These are phyloP conservation scores for Furcula furcula DNA, from an alignment of 2,888 invertebrate genomes.

Conservation along the genomic window DNA sequence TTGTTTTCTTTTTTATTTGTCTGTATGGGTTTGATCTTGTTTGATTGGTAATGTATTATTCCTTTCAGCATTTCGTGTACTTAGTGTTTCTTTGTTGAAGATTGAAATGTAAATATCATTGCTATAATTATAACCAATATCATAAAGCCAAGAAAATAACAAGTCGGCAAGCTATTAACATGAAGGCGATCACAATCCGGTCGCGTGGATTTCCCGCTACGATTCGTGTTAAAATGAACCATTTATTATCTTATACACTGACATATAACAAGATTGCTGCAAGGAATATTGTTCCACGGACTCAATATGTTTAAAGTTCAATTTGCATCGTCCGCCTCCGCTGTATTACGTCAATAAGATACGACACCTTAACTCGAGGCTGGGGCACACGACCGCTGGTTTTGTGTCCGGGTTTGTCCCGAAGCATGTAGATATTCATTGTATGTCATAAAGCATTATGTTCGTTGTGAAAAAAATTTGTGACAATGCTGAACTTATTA, in stretches of 20 bases:
- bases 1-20: slow-evolving; percentile 4
- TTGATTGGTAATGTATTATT: slow-evolving; percentile 1
- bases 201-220: slow-evolving; percentile 80
- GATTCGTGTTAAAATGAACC: slow-evolving; percentile 73
- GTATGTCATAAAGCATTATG: slow-evolving; percentile 26
- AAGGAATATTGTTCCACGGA: slow-evolving; percentile 47
- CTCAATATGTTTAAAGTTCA: slow-evolving; percentile 52
- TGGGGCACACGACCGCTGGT: slow-evolving; percentile 64
- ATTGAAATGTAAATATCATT: slow-evolving; percentile 47
- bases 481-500: slow-evolving; percentile 48
- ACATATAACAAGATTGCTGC: slow-evolving; percentile 52
- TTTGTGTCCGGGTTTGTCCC: slow-evolving; percentile 76
- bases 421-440: slow-evolving; percentile 34
- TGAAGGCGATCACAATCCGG: slow-evolving; percentile 70
- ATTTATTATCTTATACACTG: slow-evolving; percentile 75
- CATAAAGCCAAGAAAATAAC: slow-evolving; percentile 54
- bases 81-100: slow-evolving; percentile 22
- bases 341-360: slow-evolving; percentile 78
- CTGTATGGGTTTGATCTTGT: not conserved
- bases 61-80: not conserved
- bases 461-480: slow-evolving; percentile 36
- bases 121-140: slow-evolving; percentile 40
- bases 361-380: slow-evolving; percentile 73
- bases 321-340: slow-evolving; percentile 59
- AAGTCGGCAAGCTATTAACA: slow-evolving; percentile 66